Evolutionary conservation across 2,888 invertebrate species (phyloP).

Genomic region (Nudaria mundana): DNA sequence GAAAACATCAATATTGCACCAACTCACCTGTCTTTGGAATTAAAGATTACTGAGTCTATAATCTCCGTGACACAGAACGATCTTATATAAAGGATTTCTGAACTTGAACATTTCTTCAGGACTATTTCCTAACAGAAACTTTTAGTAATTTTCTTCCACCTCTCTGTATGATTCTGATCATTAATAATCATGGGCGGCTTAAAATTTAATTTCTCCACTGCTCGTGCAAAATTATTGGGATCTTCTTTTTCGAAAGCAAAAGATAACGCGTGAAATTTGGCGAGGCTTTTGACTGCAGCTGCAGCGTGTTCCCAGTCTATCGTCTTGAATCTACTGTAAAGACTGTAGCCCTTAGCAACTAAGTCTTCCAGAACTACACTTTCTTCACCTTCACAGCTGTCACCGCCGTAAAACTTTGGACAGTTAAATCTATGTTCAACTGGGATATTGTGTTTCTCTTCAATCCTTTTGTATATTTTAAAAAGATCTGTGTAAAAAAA

Average conservation of each 20-base stretch:
- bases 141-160: slow-evolving; percentile 24
- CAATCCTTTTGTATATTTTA: slow-evolving; percentile 26
- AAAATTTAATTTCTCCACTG: slow-evolving; percentile 21
- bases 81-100: slow-evolving; percentile 28
- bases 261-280: slow-evolving; percentile 58
- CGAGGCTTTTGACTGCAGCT: slow-evolving; percentile 40
- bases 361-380: slow-evolving; percentile 52
- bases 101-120: slow-evolving; percentile 22
- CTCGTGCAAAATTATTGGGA: slow-evolving; percentile 36
- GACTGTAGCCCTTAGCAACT: slow-evolving; percentile 36
- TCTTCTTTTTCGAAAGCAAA: slow-evolving; percentile 51
- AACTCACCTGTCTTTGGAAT: slow-evolving; percentile 27
- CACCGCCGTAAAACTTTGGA: slow-evolving; percentile 42
- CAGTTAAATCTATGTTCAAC: slow-evolving; percentile 34
- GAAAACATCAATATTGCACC: too few relatives aligned
- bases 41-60: slow-evolving; percentile 45
- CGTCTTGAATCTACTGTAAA: slow-evolving; percentile 35
- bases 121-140: slow-evolving; percentile 16
- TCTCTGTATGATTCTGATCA: slow-evolving; percentile 3
- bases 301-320: slow-evolving; percentile 49
- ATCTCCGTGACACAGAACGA: slow-evolving; percentile 44
- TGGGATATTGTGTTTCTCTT: slow-evolving; percentile 34
- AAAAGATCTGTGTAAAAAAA: slow-evolving; percentile 35
- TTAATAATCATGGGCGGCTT: slow-evolving; percentile 3
- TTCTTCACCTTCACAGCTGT: slow-evolving; percentile 34